These are phyloP conservation scores for Macquaria australasica DNA, from an alignment of 2,113 vertebrate species.

Conservation along the genomic window DNA sequence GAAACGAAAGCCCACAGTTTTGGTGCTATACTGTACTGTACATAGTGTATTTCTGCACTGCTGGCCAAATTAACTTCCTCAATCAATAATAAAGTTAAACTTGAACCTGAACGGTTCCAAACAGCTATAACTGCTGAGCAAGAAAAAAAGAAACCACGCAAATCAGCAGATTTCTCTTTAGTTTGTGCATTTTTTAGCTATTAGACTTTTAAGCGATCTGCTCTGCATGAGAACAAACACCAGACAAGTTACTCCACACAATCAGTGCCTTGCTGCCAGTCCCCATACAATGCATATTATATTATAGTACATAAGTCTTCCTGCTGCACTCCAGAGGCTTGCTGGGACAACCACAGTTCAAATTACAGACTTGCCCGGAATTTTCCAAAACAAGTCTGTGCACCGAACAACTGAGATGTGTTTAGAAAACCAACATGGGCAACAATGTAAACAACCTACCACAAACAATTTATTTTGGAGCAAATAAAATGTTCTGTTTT, in stretches of 20 bases:
- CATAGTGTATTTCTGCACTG: not conserved
- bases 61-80: not conserved
- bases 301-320: slow-evolving; percentile 22
- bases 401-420: slow-evolving; percentile 48
- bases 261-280: not conserved
- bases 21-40: not conserved
- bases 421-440: slow-evolving; percentile 64
- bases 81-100: slow-evolving; percentile 18
- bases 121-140: not conserved
- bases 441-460: slow-evolving; percentile 68
- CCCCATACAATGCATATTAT: slow-evolving; percentile 9
- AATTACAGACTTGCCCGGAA: slow-evolving; percentile 75
- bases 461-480: slow-evolving; percentile 43
- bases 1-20: slow-evolving; percentile 12
- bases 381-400: slow-evolving; percentile 78
- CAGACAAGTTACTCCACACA: slow-evolving; percentile 3
- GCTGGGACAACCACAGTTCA: slow-evolving; percentile 67
- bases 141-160: not conserved
- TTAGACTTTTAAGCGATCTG: slow-evolving; percentile 9
- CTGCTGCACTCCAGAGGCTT: slow-evolving; percentile 42
- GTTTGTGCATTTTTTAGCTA: slow-evolving; percentile 19
- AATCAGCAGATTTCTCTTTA: slow-evolving; percentile 11
- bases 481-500: slow-evolving; percentile 31
- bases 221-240: not conserved
- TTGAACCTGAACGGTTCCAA: not conserved